phyloP scores from a whole-genome alignment of 2,113 vertebrate genomes.

The Boulengeromyrus knoepffleri region DNA sequence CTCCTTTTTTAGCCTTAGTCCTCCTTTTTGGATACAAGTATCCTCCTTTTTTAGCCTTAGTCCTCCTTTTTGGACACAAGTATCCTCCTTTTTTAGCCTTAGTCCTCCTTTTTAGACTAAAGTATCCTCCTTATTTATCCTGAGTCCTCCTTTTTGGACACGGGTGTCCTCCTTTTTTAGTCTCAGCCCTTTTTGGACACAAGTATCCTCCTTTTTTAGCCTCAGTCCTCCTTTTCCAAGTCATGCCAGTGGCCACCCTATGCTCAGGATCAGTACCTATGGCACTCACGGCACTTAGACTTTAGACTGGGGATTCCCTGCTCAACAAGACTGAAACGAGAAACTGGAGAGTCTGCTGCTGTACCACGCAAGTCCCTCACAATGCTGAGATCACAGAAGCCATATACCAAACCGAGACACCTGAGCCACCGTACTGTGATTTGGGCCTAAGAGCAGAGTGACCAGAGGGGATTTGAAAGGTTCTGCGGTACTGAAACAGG shows the following conservation, averaged over 20 bases:
- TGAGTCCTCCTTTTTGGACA: no score
- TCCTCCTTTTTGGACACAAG: neutral
- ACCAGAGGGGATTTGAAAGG: neutral
- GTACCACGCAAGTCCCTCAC: neutral
- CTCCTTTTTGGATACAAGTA: neutral
- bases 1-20: neutral
- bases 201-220: neutral
- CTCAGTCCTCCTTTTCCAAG: neutral
- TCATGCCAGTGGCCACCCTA: neutral
- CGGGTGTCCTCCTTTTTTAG: no score
- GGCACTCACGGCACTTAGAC: neutral
- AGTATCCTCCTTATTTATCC: no score
- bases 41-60: neutral
- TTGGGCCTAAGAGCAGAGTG: neutral
- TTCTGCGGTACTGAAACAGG: neutral
- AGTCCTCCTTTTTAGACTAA: no score
- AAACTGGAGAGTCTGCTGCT: neutral
- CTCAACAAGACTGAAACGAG: neutral
- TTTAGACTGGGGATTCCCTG: neutral
- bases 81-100: no score
- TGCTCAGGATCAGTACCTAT: neutral
- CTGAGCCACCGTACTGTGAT: neutral
- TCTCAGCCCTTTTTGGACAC: no score
- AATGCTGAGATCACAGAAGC: neutral
- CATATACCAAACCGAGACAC: neutral